These are phyloP conservation scores for Drosophila tripunctata DNA, from an alignment of 2,888 invertebrate genomes.

Conservation along the genomic window DNA sequence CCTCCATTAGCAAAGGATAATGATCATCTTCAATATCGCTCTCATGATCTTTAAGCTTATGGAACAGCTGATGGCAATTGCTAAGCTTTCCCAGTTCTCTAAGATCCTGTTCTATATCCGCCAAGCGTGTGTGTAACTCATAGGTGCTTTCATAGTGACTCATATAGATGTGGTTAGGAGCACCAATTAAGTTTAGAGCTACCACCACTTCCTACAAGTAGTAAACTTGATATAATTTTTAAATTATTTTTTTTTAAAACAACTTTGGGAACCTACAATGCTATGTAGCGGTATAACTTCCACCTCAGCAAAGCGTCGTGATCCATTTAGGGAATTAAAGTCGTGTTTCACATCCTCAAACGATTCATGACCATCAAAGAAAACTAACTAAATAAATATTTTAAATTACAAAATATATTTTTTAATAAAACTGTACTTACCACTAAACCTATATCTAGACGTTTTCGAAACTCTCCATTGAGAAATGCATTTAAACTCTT, in stretches of 20 bases:
- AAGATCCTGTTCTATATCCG: constrained; percentile 88
- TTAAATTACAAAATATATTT: neutral
- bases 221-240: constrained; percentile 90
- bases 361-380: constrained; percentile 99
- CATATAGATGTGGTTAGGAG: constrained; percentile 91
- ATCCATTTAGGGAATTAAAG: constrained; percentile 96
- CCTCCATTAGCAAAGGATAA: constrained; percentile 88
- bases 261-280: constrained; percentile 87
- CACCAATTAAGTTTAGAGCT: constrained; percentile 95
- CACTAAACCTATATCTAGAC: constrained; percentile 62
- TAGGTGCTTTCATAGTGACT: constrained; percentile 92
- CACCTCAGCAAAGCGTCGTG: constrained; percentile 92
- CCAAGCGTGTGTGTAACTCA: constrained; percentile 89
- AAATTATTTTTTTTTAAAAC: constrained; percentile 81
- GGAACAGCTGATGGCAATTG: constrained; percentile 88
- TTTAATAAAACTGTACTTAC: constrained; percentile 9
- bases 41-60: constrained; percentile 86
- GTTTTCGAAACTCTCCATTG: constrained; percentile 85
- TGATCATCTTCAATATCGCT: constrained; percentile 96
- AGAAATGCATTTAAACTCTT: constrained; percentile 85
- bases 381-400: constrained; percentile 89
- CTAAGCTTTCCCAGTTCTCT: constrained; percentile 85
- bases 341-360: constrained; percentile 91
- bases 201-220: constrained; percentile 90
- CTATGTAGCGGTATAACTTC: constrained; percentile 85